These are phyloP conservation scores for Colletes collaris DNA, from an alignment of 2,888 invertebrate species.

Conservation along the genomic window DNA sequence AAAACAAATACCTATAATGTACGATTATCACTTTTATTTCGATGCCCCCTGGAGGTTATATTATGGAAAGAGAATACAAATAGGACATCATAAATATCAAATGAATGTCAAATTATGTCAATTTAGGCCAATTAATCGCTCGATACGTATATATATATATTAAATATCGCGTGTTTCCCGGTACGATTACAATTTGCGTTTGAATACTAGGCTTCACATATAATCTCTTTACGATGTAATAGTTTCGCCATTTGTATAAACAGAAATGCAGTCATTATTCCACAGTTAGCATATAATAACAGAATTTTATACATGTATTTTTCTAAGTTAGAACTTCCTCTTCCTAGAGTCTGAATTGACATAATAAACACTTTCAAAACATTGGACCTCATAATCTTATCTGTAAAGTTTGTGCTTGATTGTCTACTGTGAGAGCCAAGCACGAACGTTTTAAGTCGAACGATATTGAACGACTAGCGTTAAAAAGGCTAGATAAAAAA, in stretches of 20 bases:
- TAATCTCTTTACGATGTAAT: not conserved
- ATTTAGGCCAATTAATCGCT: constrained; percentile 33
- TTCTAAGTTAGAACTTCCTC: not conserved
- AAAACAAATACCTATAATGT: constrained; percentile 47
- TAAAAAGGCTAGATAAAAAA: constrained; percentile 18
- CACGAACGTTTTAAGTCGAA: constrained; percentile 46
- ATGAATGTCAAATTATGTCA: constrained; percentile 54
- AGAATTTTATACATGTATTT: not conserved
- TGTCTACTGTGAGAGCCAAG: constrained; percentile 59
- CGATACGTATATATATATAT: not conserved
- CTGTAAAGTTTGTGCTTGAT: constrained; percentile 64
- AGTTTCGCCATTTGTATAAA: not conserved
- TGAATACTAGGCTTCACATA: not conserved
- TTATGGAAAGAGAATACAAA: constrained; percentile 73
- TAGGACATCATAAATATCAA: constrained; percentile 57
- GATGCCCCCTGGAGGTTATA: constrained; percentile 71
- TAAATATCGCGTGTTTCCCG: not conserved
- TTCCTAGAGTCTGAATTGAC: constrained; percentile 46
- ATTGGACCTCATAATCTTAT: constrained; percentile 61
- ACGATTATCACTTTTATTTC: constrained; percentile 48
- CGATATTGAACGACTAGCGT: constrained; percentile 25
- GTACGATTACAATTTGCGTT: not conserved
- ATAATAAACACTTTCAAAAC: constrained; percentile 35
- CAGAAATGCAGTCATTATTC: not conserved
- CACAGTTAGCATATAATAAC: not conserved